These are phyloP conservation scores for Silurus asotus DNA, from an alignment of 2,113 vertebrate species.

Conservation along the genomic window DNA sequence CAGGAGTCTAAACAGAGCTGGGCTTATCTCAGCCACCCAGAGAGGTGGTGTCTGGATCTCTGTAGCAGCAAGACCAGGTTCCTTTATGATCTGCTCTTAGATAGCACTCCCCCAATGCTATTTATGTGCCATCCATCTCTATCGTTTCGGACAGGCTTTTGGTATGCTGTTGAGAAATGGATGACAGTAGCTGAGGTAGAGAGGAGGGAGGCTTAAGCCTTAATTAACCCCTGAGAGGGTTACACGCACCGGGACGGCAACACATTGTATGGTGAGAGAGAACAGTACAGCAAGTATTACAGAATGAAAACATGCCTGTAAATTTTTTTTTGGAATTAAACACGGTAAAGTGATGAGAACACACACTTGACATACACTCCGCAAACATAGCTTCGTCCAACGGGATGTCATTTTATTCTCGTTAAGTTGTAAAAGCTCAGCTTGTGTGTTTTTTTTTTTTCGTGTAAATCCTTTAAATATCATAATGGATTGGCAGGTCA, in stretches of 20 bases:
- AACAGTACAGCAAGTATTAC: neutral
- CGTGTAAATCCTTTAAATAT: neutral
- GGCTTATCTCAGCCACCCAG: conserved; percentile 54
- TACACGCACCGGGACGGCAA: conserved; percentile 18
- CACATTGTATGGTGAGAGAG: neutral
- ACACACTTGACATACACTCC: neutral
- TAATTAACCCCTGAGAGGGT: conserved; percentile 57
- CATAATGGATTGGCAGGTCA: conserved; percentile 2
- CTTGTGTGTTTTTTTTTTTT: neutral
- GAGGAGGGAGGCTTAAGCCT: conserved; percentile 42
- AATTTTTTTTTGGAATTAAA: neutral
- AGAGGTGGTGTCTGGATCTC: conserved; percentile 47
- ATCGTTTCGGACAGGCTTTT: conserved; percentile 52
- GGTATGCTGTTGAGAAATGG: conserved; percentile 49
- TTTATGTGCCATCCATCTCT: conserved; percentile 59
- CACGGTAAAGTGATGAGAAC: neutral
- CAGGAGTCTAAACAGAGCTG: conserved; percentile 55
- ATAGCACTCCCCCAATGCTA: conserved; percentile 49
- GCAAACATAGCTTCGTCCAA: neutral
- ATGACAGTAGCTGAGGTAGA: conserved; percentile 53
- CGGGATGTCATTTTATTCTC: neutral
- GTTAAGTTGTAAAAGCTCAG: neutral
- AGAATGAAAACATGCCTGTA: neutral
- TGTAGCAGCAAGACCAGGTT: conserved; percentile 41
- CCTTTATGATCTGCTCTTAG: conserved; percentile 52